Evolutionary conservation across 1,140 invertebrate genomes (phyloP), one percentile per base, ranked within the genome.

Genomic region (Pristionchus pacificus): DNA sequence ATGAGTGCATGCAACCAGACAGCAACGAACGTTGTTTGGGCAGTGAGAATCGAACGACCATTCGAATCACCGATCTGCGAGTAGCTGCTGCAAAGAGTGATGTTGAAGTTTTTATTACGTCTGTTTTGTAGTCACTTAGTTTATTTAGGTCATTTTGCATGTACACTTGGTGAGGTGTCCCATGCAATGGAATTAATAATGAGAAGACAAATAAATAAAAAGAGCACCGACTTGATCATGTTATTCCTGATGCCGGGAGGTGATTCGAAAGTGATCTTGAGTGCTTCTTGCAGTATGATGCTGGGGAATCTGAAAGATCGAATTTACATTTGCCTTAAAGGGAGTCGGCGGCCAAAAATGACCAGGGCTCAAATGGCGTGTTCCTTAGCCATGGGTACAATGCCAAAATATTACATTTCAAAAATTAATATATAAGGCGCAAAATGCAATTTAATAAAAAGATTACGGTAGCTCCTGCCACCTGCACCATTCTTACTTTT

Each of bases 231-330:
- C 58, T 88, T 79, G 75, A 87, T 84, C 66, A 90, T 78, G 77
- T 90, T 90, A 38, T 87, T 87, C 81, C 89, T 89, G 15, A 90
- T 83, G 28, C 89, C 90, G 68, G 88, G 89, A 25, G 90, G 90
- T 38, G 89, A 90, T 86, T 96, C 93, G 80, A 93, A 95, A 0
- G 91, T 90, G 15, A 95, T 84, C 86, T 95, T 93, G 0, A 92
- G 82, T 80, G 89, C 90, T 13, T 88, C 85, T 74, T 90, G 88
- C 6, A 91, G 86, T 2, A 87, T 87, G 73, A 86, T 89, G 64
- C 82, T 86, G 62, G 89, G 90, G 85, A 91, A 92, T 79, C 86
- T n/a, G n/a, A n/a, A n/a, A n/a, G n/a, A n/a, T n/a, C n/a, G n/a
- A n/a, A n/a, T n/a, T n/a, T n/a, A n/a, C n/a, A n/a, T n/a, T n/a